Base-by-base conservation (phyloP, 2,113 vertebrate species). In the Micronycteris hirsuta region DNA sequence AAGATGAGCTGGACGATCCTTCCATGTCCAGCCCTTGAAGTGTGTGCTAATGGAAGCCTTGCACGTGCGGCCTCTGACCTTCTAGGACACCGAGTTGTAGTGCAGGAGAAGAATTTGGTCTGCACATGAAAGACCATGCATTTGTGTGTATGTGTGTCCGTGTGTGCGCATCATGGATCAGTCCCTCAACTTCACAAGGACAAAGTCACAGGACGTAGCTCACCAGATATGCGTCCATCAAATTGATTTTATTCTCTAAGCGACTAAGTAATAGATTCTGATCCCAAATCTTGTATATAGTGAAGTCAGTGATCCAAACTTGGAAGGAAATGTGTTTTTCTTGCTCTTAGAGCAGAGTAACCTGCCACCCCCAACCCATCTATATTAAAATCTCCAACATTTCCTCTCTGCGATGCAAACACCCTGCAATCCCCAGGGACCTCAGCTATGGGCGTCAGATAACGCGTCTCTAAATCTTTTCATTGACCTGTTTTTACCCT, bases 371-470 rank as follows among this genome's bases (percentile, higher is more conserved):
- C 43, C n/a, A 36, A 70, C 74, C 24, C 91, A 85, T 86, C 61
- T 97, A 54, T 81, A 90, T 91, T 93, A 94, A 96, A 94, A 96
- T 90, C 80, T 81, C 86, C 73, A 95, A 93, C 47, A 83, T 92
- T 80, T 84, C 28, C 36, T 97, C 82, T 73, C 58, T 36, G 36
- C 36, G 61, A 93, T 89, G 87, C 92, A 93, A 93, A 92, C 11
- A 67, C 3, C 63, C 70, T 61, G 19, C 31, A 38, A 31, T 92
- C 76, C 56, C 91, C 68, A 67, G 61, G 47, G 78, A 56, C n/a
- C 67, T 54, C 33, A 49, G 65, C 84, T 95, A 74, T 89, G 41
- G 22, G 82, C 58, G 70, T 68, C 36, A 8, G 45, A 86, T 89
- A 65, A 87, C 86, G 93, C 91, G 85, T 89, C 70, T 92, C 47